Base-by-base conservation (phyloP, 2,113 vertebrate species). In the Zootoca vivipara region DNA sequence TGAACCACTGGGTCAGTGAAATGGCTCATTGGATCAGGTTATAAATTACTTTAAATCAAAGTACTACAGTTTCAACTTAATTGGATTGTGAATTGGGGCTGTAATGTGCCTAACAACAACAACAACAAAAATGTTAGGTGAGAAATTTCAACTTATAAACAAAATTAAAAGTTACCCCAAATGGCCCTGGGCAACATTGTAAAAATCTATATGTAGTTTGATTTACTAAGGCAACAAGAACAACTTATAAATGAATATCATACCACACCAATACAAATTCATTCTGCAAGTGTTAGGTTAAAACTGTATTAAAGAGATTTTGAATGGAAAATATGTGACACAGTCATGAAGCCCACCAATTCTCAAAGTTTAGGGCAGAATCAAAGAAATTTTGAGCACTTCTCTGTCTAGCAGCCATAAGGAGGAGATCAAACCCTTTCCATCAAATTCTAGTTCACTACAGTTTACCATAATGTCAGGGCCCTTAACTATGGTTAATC, bases 41-140 rank as follows among this genome's bases (percentile, higher is more conserved):
- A 85, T 85, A 85, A 64, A 77, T 85, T 74, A 85, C 56, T 42
- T 65, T 62, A 64, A 75, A 85, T 77, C 72, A 85, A 58, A 77
- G 13, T 62, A 64, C 56, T 42, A 75, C 58, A 40, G 28, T 64
- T 85, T 85, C 72, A 64, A 75, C 35, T 64, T 85, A 77, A 85
- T 85, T 85, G 56, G 84, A 85, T 85, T 85, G 56, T 77, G 72
- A 30, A 74, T 82, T 87, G 86, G 86, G 86, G 38, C 69, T 87
- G 69, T 65, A 82, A 64, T 82, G 35, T 82, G 38, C 18, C 56
- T 81, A 87, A 62, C 26, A 46, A 69, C 70, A 72, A 30, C 77
- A 52, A 72, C 28, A n/a, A 4, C 30, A n/a, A 46, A 35, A 87
- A 40, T 82, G 86, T 80, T 82, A 82, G 64, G 35, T 74, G 78